These are phyloP conservation scores for Rhynchonycteris naso DNA, from an alignment of 2,797 vertebrate species.

Conservation along the genomic window DNA sequence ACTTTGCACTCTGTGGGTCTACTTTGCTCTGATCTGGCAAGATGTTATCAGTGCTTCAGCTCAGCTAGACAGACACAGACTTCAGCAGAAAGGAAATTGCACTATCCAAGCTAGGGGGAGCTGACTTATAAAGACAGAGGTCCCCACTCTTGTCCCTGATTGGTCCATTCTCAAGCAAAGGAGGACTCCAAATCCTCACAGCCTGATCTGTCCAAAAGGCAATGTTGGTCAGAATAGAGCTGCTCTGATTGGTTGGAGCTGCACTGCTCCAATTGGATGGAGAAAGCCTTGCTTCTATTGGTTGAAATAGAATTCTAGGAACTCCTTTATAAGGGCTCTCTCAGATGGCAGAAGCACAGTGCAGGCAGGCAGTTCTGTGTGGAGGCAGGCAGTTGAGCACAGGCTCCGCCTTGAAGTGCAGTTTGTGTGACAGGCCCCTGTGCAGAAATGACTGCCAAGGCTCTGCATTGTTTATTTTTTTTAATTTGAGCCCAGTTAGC, in stretches of 20 bases:
- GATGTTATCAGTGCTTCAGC: neutral
- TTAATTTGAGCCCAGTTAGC: neutral
- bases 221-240: neutral
- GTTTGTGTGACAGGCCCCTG: neutral
- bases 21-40: neutral
- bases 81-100: neutral
- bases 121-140: neutral
- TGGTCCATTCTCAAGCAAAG: neutral
- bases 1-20: neutral
- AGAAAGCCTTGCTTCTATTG: neutral
- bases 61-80: neutral
- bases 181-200: neutral
- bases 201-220: neutral
- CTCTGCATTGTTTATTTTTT: neutral
- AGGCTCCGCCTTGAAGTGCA: neutral
- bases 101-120: neutral
- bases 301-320: neutral
- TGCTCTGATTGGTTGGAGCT: neutral
- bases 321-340: neutral
- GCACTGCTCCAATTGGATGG: neutral
- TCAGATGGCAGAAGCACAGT: neutral
- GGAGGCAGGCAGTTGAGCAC: neutral
- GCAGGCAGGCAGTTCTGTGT: neutral
- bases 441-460: neutral
- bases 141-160: neutral